Conservation (phyloP, 1,140 invertebrate genomes). For the Nasonia vitripennis region DNA sequence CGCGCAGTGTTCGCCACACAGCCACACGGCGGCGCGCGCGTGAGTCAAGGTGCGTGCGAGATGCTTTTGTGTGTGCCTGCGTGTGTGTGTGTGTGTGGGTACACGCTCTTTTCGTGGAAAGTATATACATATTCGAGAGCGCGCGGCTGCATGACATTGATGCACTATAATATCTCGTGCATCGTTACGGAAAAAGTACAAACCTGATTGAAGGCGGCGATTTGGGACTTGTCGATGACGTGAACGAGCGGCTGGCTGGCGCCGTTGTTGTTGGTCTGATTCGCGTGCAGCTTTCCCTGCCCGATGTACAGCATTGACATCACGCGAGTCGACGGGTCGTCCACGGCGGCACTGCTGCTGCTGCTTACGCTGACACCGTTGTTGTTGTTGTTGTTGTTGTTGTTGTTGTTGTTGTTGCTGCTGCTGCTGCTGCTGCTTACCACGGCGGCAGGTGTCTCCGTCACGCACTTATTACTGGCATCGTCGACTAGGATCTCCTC, state of each 20-base stretch:
- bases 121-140: too few species aligned
- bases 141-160: neutral
- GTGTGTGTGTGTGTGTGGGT: too few species aligned
- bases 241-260: conserved; percentile 20
- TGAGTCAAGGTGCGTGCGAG: conserved; percentile 19
- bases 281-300: conserved; percentile 66
- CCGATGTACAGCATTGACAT: conserved; percentile 71
- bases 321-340: conserved; percentile 63
- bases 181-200: too few species aligned
- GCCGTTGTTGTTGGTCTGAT: conserved; percentile 55
- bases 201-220: conserved; percentile 42
- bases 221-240: conserved; percentile 44
- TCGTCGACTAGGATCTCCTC: conserved; percentile 70
- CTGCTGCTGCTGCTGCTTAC: neutral
- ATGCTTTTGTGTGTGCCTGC: conserved; percentile 4
- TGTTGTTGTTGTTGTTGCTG: conserved; percentile 46
- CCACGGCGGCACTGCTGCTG: conserved; percentile 9
- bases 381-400: conserved; percentile 48
- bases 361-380: conserved; percentile 42
- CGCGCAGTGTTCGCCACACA: neutral
- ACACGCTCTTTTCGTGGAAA: conserved; percentile 19
- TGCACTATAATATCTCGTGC: too few species aligned
- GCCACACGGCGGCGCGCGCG: neutral
- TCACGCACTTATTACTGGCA: conserved; percentile 60
- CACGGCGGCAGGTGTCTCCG: conserved; percentile 24